Conservation (phyloP, 2,888 invertebrate genomes). For the Nephrotoma flavescens region DNA sequence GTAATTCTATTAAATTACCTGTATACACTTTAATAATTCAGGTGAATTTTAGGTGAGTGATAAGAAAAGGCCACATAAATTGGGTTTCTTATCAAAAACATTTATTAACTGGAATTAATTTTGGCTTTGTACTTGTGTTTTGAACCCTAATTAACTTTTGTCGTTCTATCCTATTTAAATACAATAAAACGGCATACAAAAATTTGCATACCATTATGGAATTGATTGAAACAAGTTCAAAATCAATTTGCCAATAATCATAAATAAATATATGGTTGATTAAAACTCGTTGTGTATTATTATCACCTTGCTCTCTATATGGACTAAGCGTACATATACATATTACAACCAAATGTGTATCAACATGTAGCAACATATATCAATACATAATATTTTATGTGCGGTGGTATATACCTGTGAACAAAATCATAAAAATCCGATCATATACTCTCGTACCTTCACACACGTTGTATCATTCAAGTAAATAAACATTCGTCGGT, state of each 20-base stretch:
- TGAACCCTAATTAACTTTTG: too few species aligned
- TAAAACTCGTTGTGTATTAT: not conserved
- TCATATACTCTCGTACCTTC: not conserved
- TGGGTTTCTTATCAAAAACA: too few species aligned
- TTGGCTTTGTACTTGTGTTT: too few species aligned
- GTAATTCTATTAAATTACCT: not conserved
- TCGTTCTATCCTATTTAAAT: too few species aligned
- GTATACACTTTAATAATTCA: not conserved
- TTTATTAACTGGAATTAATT: too few species aligned
- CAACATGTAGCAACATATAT: not conserved
- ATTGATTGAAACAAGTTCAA: not conserved
- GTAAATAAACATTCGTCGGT: not conserved
- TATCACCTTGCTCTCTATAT: not conserved
- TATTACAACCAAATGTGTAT: not conserved
- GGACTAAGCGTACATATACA: not conserved
- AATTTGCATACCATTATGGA: too few species aligned
- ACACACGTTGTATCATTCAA: not conserved
- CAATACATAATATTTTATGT: not conserved
- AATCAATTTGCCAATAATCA: not conserved
- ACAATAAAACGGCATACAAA: too few species aligned
- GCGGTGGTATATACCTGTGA: not conserved
- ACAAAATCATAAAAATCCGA: not conserved
- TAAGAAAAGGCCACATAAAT: too few species aligned
- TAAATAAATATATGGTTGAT: not conserved
- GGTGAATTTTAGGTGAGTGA: not conserved